Evolutionary conservation across 2,797 vertebrate species (phyloP).

Genomic region (Acanthiza pusilla): DNA sequence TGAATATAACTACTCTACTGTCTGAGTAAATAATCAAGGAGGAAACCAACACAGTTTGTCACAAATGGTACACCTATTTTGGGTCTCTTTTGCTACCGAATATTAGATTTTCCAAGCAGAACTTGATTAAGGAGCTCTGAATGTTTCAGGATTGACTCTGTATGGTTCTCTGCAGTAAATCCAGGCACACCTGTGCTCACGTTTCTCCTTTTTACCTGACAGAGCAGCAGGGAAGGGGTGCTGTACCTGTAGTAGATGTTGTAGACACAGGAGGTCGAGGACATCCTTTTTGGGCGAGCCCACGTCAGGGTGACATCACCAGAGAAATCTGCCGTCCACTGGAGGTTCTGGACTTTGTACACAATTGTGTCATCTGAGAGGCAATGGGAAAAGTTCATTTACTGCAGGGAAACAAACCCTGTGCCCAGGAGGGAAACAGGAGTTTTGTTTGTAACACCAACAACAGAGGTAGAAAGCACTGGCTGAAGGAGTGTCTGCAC

Average conservation of each 20-base stretch:
- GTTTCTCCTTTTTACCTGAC: background rate
- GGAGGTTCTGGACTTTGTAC: conserved; percentile 94
- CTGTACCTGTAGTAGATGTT: conserved; percentile 87
- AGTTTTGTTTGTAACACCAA: background rate
- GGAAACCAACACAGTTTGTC: background rate
- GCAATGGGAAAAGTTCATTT: background rate
- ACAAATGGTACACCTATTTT: background rate
- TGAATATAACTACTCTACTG: background rate
- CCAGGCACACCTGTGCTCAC: accelerated
- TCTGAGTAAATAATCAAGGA: background rate
- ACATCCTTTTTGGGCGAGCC: conserved; percentile 90
- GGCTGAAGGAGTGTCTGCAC: background rate
- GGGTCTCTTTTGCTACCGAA: background rate
- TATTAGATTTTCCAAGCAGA: background rate
- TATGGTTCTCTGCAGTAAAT: accelerated
- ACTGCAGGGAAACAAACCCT: background rate
- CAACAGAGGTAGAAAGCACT: background rate
- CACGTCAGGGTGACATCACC: conserved; percentile 89
- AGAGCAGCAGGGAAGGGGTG: accelerated
- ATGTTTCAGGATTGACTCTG: background rate
- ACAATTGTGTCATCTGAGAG: conserved; percentile 81
- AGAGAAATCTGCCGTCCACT: conserved; percentile 87
- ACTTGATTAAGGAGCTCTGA: background rate
- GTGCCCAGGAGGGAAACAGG: background rate
- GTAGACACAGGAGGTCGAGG: conserved; percentile 85